A percentile compares a stretch with the other conserved stretches of the same genome.
Evolutionary conservation across 2,113 vertebrate genomes (phyloP).

Genomic region (Oryzias curvinotus): DNA sequence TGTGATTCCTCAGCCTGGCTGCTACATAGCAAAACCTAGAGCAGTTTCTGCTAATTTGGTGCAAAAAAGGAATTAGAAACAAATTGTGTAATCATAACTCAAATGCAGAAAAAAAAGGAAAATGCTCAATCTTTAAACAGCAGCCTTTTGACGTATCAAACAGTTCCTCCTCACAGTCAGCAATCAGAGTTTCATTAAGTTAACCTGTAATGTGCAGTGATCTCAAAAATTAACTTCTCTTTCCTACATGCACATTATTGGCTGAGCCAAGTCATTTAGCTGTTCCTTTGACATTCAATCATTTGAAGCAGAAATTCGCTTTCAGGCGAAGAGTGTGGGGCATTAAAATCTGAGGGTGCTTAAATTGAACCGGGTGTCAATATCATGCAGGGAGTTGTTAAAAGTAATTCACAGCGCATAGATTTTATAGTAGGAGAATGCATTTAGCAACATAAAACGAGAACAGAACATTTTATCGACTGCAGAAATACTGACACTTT

Average conservation of each 20-base stretch:
- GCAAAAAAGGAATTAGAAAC: too few relatives aligned
- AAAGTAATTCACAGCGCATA: neutral
- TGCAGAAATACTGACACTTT: neutral
- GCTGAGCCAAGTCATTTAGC: neutral
- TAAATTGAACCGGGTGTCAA: constrained; percentile 15
- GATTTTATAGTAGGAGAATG: constrained; percentile 5
- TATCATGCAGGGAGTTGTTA: neutral
- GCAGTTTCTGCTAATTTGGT: too few relatives aligned
- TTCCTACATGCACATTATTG: neutral
- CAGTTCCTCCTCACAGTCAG: too few relatives aligned
- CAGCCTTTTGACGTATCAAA: too few relatives aligned
- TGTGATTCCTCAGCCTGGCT: too few relatives aligned
- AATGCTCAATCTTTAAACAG: too few relatives aligned
- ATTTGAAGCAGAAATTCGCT: constrained; percentile 1
- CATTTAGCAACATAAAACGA: constrained; percentile 2
- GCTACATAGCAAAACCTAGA: too few relatives aligned
- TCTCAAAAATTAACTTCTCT: neutral
- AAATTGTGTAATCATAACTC: too few relatives aligned
- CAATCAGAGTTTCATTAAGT: too few relatives aligned
- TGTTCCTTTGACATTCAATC: neutral
- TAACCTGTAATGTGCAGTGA: neutral
- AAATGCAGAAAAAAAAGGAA: too few relatives aligned
- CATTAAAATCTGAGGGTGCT: constrained; percentile 27
- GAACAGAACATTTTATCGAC: neutral
- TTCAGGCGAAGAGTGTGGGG: constrained; percentile 7